phyloP scores from a whole-genome alignment of 2,113 vertebrate genomes.

The Urocolius indicus region DNA sequence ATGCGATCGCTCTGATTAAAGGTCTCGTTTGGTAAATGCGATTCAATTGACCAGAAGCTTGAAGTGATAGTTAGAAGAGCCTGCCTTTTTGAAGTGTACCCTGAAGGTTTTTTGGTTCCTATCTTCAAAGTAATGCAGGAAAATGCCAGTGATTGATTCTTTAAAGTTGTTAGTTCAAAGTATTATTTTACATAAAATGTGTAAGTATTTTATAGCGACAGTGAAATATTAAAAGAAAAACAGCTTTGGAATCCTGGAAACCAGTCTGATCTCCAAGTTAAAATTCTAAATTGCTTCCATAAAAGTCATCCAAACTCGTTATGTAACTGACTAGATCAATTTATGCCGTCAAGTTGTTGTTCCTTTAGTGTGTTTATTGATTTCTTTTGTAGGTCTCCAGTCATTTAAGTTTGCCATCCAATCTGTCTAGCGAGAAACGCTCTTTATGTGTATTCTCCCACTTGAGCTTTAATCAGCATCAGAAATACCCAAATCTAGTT shows the following conservation, averaged over 20 bases:
- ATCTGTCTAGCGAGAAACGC: conserved; percentile 57
- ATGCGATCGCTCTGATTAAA: conserved; percentile 74
- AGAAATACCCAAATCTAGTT: conserved; percentile 51
- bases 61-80: conserved; percentile 61
- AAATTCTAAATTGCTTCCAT: conserved; percentile 65
- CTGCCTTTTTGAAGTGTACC: conserved; percentile 75
- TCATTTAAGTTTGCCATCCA: conserved; percentile 69
- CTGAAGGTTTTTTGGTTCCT: conserved; percentile 73
- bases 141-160: conserved; percentile 75
- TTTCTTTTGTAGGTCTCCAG: conserved; percentile 70
- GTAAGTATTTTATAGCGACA: conserved; percentile 68
- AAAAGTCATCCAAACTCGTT: conserved; percentile 55
- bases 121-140: conserved; percentile 72
- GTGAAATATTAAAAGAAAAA: conserved; percentile 70
- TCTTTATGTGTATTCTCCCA: conserved; percentile 64
- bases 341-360: conserved; percentile 61
- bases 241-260: conserved; percentile 58
- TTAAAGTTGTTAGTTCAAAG: conserved; percentile 82
- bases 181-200: conserved; percentile 78
- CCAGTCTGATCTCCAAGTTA: conserved; percentile 74
- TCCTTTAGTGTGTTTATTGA: conserved; percentile 76
- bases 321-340: conserved; percentile 74
- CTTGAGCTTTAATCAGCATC: conserved; percentile 60
- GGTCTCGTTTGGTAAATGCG: conserved; percentile 71
- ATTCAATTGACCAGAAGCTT: conserved; percentile 70